phyloP scores from a whole-genome alignment of 2,888 invertebrate species.

The Eupithecia dodoneata region DNA sequence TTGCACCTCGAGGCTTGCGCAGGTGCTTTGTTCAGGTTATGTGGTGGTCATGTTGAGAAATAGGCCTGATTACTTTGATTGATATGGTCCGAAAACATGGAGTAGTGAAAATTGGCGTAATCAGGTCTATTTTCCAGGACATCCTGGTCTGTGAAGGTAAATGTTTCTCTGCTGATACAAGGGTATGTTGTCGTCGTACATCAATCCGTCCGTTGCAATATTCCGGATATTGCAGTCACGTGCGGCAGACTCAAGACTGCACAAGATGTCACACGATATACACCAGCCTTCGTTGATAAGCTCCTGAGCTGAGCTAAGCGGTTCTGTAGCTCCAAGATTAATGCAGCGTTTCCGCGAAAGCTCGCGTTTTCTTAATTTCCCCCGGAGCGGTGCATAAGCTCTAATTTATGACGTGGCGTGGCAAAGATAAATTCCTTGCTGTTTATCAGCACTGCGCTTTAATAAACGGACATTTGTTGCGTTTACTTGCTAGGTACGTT shows the following conservation, averaged over 20 bases:
- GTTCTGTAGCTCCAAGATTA: conserved; percentile 51
- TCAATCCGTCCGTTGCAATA: not conserved
- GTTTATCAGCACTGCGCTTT: conserved; percentile 65
- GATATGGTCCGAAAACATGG: too few relatives aligned
- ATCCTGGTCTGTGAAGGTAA: too few relatives aligned
- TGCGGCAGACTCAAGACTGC: not conserved
- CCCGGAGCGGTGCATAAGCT: conserved; percentile 63
- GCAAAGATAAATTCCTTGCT: conserved; percentile 66
- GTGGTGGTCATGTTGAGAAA: too few relatives aligned
- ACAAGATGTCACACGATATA: conserved; percentile 10
- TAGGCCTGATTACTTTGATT: too few relatives aligned
- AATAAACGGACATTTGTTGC: conserved; percentile 54
- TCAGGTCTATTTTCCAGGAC: too few relatives aligned
- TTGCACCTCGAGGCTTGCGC: conserved; percentile 79
- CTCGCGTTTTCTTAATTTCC: conserved; percentile 69
- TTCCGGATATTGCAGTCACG: conserved; percentile 1
- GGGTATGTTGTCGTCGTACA: not conserved
- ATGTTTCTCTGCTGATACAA: too few relatives aligned
- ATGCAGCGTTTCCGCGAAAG: conserved; percentile 59
- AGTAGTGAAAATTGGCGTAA: too few relatives aligned
- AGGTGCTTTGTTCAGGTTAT: conserved; percentile 73
- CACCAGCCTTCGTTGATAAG: conserved; percentile 46
- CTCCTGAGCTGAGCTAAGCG: conserved; percentile 43
- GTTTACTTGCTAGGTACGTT: conserved; percentile 42
- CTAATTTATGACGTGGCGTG: conserved; percentile 68